Conservation (phyloP, 2,113 vertebrate species). For the Rhea pennata region DNA sequence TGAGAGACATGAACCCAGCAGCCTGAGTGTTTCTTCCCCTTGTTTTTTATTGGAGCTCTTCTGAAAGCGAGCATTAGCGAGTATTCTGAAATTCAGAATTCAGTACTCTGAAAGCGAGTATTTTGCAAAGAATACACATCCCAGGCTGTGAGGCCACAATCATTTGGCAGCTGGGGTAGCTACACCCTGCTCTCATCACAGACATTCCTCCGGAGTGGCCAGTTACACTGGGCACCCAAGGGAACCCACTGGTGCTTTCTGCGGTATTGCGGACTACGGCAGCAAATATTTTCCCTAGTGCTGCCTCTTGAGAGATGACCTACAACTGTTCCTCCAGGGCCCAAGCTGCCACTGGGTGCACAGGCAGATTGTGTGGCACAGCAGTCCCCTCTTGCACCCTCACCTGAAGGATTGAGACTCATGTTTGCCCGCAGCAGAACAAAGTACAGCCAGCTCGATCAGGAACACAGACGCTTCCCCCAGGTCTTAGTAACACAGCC, state of each 20-base stretch:
- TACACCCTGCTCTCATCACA: background rate
- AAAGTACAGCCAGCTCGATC: background rate
- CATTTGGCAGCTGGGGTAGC: background rate
- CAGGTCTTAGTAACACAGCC: background rate
- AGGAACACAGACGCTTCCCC: rapidly evolving
- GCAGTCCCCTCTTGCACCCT: background rate
- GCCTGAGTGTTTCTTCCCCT: background rate
- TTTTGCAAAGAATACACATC: background rate
- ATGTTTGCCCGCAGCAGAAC: background rate
- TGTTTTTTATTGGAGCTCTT: background rate
- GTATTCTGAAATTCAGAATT: no score
- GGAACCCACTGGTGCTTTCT: background rate
- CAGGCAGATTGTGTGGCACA: background rate
- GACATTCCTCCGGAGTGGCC: background rate
- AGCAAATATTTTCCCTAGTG: background rate
- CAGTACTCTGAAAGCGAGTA: no score
- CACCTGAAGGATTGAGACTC: background rate
- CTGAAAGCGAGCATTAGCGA: background rate
- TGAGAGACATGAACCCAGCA: background rate
- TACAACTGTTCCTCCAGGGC: background rate
- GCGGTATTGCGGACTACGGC: background rate
- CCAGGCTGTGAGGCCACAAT: background rate
- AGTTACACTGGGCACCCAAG: background rate
- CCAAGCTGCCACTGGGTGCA: background rate
- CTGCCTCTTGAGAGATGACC: background rate